phyloP scores from a whole-genome alignment of 1,140 invertebrate genomes.

The Drosophila parabipectinata region DNA sequence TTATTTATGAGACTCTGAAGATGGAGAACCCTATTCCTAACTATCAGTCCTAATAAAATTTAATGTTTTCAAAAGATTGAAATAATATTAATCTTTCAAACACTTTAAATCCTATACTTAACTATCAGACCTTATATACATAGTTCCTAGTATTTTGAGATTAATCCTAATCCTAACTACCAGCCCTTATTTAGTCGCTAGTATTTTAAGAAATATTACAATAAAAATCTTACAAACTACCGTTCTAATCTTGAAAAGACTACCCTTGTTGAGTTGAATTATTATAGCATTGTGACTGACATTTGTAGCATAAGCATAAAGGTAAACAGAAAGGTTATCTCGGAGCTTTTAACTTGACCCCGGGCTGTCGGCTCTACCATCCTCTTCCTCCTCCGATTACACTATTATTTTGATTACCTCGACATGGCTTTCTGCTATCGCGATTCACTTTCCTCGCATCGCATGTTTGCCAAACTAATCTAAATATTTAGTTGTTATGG shows the following conservation, averaged over 20 bases:
- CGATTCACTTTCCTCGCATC: conserved; percentile 39
- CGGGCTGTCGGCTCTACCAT: conserved; percentile 1
- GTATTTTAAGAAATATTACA: no score
- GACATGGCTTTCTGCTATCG: conserved; percentile 24
- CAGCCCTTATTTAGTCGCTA: no score
- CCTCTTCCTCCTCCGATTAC: conserved; percentile 19
- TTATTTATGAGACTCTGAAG: no score
- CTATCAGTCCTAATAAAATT: no score
- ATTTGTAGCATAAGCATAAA: conserved; percentile 26
- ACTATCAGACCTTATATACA: no score
- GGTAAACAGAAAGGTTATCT: conserved; percentile 35
- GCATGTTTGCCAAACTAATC: conserved; percentile 39
- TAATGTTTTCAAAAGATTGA: no score
- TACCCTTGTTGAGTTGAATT: not conserved
- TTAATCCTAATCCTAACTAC: no score
- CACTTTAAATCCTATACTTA: no score
- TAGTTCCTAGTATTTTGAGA: no score
- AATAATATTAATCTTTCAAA: no score
- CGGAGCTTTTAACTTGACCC: conserved; percentile 16
- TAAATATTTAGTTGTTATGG: conserved; percentile 54
- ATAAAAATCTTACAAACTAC: no score
- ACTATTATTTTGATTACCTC: conserved; percentile 24
- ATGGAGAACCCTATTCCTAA: no score
- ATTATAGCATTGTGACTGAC: conserved; percentile 1
- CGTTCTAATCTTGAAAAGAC: not conserved